These are phyloP conservation scores for Alexandromys fortis DNA, from an alignment of 2,113 vertebrate species.

Conservation along the genomic window DNA sequence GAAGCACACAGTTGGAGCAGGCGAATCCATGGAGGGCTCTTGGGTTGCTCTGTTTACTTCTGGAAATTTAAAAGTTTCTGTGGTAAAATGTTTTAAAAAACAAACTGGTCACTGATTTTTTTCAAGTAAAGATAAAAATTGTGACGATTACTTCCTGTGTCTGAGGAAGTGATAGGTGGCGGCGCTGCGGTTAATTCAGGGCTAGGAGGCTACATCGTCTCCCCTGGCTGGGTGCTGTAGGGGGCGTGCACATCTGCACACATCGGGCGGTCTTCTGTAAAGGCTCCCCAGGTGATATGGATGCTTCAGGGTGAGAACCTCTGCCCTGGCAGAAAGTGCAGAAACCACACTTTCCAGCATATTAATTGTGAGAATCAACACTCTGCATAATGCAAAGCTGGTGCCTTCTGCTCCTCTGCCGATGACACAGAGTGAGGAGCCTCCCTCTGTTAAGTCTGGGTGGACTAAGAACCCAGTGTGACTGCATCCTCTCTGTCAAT, in stretches of 20 bases:
- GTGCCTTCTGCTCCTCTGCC: conserved; percentile 53
- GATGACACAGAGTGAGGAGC: background rate
- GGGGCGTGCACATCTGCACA: background rate
- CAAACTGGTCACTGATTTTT: background rate
- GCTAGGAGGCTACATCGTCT: background rate
- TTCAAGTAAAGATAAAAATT: background rate
- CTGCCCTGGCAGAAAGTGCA: conserved; percentile 38
- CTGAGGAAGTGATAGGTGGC: background rate
- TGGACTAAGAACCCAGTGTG: background rate
- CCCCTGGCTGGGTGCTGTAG: background rate
- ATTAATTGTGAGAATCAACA: conserved; percentile 69
- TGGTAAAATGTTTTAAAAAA: background rate
- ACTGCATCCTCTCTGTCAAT: background rate
- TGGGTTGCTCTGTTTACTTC: background rate
- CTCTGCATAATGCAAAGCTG: conserved; percentile 63
- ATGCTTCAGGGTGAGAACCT: conserved; percentile 44
- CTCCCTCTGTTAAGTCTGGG: conserved; percentile 36
- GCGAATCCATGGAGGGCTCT: background rate
- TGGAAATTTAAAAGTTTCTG: background rate
- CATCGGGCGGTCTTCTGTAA: background rate
- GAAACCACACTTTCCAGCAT: conserved; percentile 74
- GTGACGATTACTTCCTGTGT: background rate
- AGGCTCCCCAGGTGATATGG: background rate
- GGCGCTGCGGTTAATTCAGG: background rate
- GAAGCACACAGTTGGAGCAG: background rate